Conservation (phyloP, 2,797 vertebrate species). For the Sebastes nivosus region DNA sequence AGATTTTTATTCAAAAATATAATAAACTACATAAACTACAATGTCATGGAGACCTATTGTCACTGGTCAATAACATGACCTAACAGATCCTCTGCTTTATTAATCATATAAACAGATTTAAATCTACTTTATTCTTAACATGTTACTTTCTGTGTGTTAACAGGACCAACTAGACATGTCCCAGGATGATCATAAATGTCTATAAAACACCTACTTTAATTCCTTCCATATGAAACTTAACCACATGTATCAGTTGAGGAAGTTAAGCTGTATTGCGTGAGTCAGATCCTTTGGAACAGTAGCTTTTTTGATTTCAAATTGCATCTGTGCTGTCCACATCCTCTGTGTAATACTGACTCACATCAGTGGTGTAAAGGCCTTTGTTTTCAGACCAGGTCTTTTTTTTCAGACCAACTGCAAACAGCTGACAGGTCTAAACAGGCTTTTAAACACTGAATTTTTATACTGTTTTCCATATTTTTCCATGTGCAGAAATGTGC, state of each 20-base stretch:
- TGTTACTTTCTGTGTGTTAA: not conserved
- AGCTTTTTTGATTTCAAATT: not conserved
- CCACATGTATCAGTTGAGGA: not conserved
- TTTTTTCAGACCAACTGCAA: not conserved
- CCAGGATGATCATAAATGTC: not conserved
- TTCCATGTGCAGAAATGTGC: not conserved
- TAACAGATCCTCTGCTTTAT: not conserved
- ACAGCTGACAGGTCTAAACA: not conserved
- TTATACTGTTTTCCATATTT: not conserved
- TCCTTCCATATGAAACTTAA: not conserved
- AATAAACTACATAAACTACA: not conserved
- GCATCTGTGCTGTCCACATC: slow-evolving; percentile 20
- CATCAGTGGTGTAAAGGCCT: not conserved
- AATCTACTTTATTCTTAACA: not conserved
- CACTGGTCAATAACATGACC: not conserved
- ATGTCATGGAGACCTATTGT: not conserved
- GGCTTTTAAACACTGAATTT: not conserved
- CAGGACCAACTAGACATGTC: not conserved
- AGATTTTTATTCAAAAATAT: not conserved
- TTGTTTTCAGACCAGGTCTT: not conserved
- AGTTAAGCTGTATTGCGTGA: not conserved
- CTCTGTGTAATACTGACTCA: slow-evolving; percentile 20
- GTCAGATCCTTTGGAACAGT: not conserved
- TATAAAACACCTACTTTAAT: not conserved
- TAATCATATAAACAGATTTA: not conserved